Evolutionary conservation across 2,113 vertebrate genomes (phyloP).

Genomic region (Menura novaehollandiae): DNA sequence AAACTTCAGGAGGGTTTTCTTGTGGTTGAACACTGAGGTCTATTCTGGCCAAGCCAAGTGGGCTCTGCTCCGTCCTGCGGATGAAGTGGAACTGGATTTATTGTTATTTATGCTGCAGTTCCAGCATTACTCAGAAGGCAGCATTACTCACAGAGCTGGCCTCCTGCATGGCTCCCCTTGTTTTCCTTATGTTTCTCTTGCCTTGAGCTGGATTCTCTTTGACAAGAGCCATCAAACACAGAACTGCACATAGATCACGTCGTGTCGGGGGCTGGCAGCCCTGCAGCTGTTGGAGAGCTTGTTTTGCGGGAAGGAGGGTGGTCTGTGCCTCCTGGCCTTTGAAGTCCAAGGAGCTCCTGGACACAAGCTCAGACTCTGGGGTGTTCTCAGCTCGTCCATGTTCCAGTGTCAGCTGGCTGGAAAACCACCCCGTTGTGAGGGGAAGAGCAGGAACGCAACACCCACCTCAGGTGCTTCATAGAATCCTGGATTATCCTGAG

Average conservation of each 20-base stretch:
- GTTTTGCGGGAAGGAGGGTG: not conserved
- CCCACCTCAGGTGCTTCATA: not conserved
- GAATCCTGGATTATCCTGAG: not conserved
- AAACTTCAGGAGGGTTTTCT: constrained; percentile 14
- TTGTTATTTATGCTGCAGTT: not conserved
- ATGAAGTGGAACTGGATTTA: constrained; percentile 37
- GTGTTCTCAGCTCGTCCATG: fast-evolving
- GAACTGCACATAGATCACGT: not conserved
- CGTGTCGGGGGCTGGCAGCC: not conserved
- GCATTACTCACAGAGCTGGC: not conserved
- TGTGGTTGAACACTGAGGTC: not conserved
- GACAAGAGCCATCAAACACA: not conserved
- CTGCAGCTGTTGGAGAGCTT: not conserved
- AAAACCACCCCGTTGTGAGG: fast-evolving
- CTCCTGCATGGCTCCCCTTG: not conserved
- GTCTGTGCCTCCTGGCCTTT: not conserved
- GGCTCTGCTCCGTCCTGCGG: not conserved
- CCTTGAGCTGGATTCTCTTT: not conserved
- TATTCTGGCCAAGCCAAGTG: not conserved
- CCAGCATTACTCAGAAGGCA: not conserved
- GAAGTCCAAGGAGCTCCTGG: not conserved
- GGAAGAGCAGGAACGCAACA: not conserved
- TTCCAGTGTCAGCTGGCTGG: not conserved
- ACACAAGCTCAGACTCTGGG: not conserved
- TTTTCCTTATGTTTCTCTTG: not conserved